Conservation (phyloP, 1,140 invertebrate species). For the Forficula auricularia region DNA sequence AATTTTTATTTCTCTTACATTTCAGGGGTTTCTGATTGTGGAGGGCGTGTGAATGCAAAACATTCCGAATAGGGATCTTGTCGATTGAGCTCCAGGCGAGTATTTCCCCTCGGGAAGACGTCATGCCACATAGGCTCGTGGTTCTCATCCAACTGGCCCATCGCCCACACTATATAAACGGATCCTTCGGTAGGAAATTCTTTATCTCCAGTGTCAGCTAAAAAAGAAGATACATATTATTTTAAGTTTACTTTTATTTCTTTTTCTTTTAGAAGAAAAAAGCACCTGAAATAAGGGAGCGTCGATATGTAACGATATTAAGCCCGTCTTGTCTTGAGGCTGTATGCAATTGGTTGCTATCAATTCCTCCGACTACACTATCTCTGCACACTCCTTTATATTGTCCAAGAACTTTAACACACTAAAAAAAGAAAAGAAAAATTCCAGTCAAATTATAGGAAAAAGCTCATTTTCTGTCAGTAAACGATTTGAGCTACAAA, state of each 20-base stretch:
- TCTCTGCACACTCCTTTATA: conserved; percentile 76
- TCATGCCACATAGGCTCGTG: conserved; percentile 72
- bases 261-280: too few species aligned
- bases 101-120: conserved; percentile 50
- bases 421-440: conserved; percentile 31
- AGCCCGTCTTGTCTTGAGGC: conserved; percentile 51
- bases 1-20: conserved; percentile 6
- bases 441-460: conserved; percentile 2
- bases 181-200: conserved; percentile 45
- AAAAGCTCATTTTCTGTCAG: too few species aligned
- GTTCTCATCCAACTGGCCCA: conserved; percentile 59
- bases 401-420: conserved; percentile 64
- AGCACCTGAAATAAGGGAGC: conserved; percentile 49
- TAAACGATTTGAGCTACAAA: too few species aligned
- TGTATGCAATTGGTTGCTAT: conserved; percentile 58
- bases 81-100: conserved; percentile 45
- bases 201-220: conserved; percentile 62
- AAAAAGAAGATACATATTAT: conserved; percentile 14
- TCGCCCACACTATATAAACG: conserved; percentile 64
- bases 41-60: conserved; percentile 41
- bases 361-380: conserved; percentile 51
- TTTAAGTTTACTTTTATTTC: too few species aligned
- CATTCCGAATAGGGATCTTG: conserved; percentile 46
- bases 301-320: conserved; percentile 58
- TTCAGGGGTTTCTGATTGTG: not conserved